phyloP scores from a whole-genome alignment of 2,797 vertebrate species.

The Glossophaga mutica region DNA sequence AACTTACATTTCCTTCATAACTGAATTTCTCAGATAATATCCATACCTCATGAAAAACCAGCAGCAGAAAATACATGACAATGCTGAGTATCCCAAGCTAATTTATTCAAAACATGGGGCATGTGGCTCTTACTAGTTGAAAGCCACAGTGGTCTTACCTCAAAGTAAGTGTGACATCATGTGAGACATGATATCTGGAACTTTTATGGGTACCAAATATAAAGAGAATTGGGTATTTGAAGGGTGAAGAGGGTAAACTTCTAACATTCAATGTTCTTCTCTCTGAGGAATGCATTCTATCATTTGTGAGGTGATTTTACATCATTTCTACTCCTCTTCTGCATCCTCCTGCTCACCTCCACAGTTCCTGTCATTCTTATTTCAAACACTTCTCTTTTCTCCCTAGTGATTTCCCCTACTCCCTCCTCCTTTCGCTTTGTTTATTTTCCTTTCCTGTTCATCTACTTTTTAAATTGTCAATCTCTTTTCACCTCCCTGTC shows the following conservation, averaged over 20 bases:
- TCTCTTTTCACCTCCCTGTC: background rate
- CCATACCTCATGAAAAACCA: conserved; percentile 1
- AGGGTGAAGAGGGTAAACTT: background rate
- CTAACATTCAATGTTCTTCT: background rate
- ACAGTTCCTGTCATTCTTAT: background rate
- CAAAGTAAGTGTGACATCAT: background rate
- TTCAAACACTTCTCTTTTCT: conserved; percentile 10
- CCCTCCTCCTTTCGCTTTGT: background rate
- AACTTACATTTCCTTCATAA: background rate
- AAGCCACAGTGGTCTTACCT: conserved; percentile 6
- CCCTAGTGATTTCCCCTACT: background rate
- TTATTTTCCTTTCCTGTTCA: background rate
- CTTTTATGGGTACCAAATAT: background rate
- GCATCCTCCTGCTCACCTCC: background rate
- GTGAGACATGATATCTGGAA: background rate
- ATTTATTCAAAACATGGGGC: background rate
- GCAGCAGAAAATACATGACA: background rate
- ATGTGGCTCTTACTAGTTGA: background rate
- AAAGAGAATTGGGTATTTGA: conserved; percentile 10
- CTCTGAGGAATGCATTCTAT: background rate
- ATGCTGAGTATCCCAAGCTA: background rate
- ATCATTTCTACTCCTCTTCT: background rate
- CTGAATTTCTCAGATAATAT: background rate
- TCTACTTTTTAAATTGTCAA: background rate
- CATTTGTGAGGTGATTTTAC: conserved; percentile 7